phyloP scores from a whole-genome alignment of 2,113 vertebrate genomes.

The Dasypus novemcinctus region DNA sequence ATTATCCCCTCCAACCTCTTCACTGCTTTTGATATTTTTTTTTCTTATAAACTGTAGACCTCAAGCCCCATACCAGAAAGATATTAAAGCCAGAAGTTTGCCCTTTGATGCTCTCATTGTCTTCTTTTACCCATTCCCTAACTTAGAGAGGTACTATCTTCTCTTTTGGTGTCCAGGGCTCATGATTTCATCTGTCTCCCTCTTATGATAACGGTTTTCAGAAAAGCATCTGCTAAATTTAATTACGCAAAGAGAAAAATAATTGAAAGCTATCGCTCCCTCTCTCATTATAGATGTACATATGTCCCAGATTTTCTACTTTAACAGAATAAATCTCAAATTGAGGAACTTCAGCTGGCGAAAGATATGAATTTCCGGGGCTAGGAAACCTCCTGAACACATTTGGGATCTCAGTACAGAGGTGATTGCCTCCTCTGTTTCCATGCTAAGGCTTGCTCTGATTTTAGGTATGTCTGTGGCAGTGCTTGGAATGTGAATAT shows the following conservation, averaged over 20 bases:
- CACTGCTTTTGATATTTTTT: constrained; percentile 23
- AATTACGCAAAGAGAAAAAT: neutral
- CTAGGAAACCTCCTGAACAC: neutral
- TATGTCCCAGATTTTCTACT: neutral
- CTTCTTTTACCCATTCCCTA: neutral
- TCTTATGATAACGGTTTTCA: neutral
- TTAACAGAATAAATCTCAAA: neutral
- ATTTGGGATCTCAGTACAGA: constrained; percentile 32
- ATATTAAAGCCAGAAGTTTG: neutral
- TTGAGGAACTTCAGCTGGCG: neutral
- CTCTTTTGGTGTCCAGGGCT: neutral
- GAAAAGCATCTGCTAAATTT: neutral
- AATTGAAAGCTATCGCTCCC: neutral
- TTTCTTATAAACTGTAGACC: neutral
- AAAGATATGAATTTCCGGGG: neutral
- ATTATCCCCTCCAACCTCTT: neutral
- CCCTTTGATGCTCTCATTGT: neutral
- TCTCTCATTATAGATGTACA: neutral
- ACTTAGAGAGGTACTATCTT: neutral
- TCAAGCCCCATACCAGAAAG: neutral
- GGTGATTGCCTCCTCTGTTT: neutral
- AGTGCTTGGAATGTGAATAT: constrained; percentile 59
- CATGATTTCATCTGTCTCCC: neutral
- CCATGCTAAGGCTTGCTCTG: neutral
- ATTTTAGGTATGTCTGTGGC: constrained; percentile 44